These are phyloP conservation scores for Leptarthrus brevirostris DNA, from an alignment of 2,888 invertebrate genomes.

Conservation along the genomic window DNA sequence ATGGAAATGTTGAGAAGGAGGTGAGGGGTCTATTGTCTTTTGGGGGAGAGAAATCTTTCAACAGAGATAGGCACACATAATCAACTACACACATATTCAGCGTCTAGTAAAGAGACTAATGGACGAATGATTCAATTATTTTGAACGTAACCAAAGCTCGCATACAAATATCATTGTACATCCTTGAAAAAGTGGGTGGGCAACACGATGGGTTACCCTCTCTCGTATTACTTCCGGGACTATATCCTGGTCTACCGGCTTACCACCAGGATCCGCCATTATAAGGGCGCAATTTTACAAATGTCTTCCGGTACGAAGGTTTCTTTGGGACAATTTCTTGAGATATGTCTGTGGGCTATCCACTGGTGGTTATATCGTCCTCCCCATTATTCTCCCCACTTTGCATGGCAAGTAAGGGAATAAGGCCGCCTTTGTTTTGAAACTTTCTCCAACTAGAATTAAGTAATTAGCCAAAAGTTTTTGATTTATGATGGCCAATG, in stretches of 20 bases:
- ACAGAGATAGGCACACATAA: not conserved
- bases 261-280: constrained; percentile 52
- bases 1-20: not conserved
- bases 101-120: constrained; percentile 29
- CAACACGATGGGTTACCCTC: constrained; percentile 17
- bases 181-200: constrained; percentile 7
- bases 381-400: not conserved
- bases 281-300: constrained; percentile 54
- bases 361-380: not conserved
- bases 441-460: constrained; percentile 50
- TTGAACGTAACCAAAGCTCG: not conserved
- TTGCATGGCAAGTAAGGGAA: not conserved
- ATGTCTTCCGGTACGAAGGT: constrained; percentile 54
- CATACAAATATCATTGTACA: constrained; percentile 34
- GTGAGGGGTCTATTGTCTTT: not conserved
- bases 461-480: constrained; percentile 55
- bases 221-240: constrained; percentile 25
- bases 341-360: constrained; percentile 45
- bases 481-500: constrained; percentile 54
- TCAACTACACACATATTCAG: constrained; percentile 12
- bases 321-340: constrained; percentile 46
- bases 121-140: constrained; percentile 46
- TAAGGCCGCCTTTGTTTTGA: constrained; percentile 25
- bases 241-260: constrained; percentile 33
- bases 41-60: not conserved